Conservation (phyloP, 2,113 vertebrate species). For the Sturnus vulgaris region DNA sequence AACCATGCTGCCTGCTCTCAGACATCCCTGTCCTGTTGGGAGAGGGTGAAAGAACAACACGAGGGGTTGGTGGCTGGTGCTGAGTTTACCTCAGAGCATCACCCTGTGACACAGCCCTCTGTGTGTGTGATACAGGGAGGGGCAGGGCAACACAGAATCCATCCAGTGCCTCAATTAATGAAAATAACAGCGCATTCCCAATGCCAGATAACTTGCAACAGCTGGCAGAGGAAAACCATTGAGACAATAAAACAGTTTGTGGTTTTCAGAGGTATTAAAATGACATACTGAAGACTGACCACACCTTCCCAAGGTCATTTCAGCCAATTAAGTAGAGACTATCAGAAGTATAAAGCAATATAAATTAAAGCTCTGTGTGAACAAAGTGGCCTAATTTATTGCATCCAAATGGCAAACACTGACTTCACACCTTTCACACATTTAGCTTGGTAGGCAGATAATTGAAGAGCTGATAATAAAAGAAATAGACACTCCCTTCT, state of each 20-base stretch:
- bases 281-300: background rate
- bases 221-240: background rate
- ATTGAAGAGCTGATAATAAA: background rate
- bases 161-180: rapidly evolving
- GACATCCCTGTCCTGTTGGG: background rate
- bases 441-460: background rate
- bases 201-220: background rate
- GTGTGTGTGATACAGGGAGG: background rate
- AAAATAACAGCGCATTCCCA: background rate
- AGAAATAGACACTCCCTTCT: background rate
- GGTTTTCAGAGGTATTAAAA: background rate
- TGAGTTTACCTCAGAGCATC: background rate
- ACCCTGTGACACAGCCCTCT: background rate
- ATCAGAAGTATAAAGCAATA: background rate
- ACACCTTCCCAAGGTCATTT: background rate
- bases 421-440: background rate
- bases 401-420: background rate
- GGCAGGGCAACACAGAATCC: background rate
- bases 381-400: background rate
- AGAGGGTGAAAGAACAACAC: background rate
- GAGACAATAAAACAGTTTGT: background rate
- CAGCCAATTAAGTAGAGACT: background rate
- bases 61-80: background rate
- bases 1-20: background rate
- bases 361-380: background rate